Percentiles rank a stretch among this genome's conserved stretches.
phyloP scores from a whole-genome alignment of 2,888 invertebrate species.

The Clunio marinus region DNA sequence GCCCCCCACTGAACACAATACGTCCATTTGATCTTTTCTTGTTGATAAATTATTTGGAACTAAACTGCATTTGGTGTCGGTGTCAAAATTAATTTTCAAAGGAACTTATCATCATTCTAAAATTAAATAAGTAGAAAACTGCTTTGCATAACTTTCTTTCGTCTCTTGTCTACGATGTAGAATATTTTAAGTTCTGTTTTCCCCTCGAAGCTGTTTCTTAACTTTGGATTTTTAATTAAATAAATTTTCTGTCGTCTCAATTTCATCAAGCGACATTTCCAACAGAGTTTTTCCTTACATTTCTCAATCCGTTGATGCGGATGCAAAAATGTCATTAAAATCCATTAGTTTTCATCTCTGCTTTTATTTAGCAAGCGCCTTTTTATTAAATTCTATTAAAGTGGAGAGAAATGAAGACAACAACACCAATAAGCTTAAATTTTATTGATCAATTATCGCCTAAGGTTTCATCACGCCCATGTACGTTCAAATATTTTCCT shows the following conservation, averaged over 20 bases:
- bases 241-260: constrained; percentile 6
- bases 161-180: no score
- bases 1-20: no score
- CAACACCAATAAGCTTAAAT: no score
- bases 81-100: background rate
- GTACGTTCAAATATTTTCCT: background rate
- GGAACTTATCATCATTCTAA: background rate
- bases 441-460: constrained; percentile 37
- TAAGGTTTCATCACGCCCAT: background rate
- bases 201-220: no score
- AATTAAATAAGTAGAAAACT: background rate
- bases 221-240: constrained; percentile 32
- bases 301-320: background rate
- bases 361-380: no score
- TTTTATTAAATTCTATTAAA: background rate
- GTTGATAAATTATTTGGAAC: no score
- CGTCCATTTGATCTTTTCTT: no score
- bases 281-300: constrained; percentile 2
- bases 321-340: constrained; percentile 16
- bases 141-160: no score
- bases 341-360: constrained; percentile 25
- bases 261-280: background rate
- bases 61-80: background rate
- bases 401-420: background rate
- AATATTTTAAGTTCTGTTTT: no score